Evolutionary conservation across 2,113 vertebrate species (phyloP), one percentile per base, ranked within the genome.

Genomic region (Blennius ocellaris): DNA sequence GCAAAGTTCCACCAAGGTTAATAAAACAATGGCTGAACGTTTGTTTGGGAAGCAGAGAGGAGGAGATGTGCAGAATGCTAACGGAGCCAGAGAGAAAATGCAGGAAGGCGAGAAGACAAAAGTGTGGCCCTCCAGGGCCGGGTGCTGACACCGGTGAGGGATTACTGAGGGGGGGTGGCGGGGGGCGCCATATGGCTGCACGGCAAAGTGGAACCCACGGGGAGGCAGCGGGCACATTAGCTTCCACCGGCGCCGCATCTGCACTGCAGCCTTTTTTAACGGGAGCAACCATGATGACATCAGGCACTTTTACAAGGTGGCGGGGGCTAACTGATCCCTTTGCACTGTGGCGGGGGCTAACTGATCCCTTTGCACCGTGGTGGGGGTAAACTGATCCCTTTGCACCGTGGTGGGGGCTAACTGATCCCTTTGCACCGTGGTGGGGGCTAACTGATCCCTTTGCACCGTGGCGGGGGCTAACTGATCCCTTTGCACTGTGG

Each of bases 241-340:
- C 87, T 90, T 79, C 87, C 81, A 72, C 78, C 84, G 68, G 68
- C 72, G 74, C 83, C 57, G 82, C 90, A 89, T 85, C 90, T 89
- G 92, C 89, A 91, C 86, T 90, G 91, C 90, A 85, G 83, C 81
- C 84, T 68, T 80, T 86, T 82, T 76, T 74, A 86, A 68, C 70
- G 78, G 84, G 77, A 87, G 84, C 89, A 88, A 70, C 67, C 78
- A 85, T 81, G 87, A 91, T 90, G 89, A 92, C 86, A 92, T 90
- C 88, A 85, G 81, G 76, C 80, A 58, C 73, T 82, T 69, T 87
- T 30, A 30, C 21, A 30, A 30, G 4, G 21, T 30, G 21, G 21
- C 21, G 21, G 21, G 21, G 21, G 21, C 21, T 30, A 30, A 30
- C 21, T 30, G 2, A 30, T 30, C 21, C 21, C 4, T 4, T 30